A percentile compares a stretch with the other conserved stretches of the same genome.
phyloP scores from a whole-genome alignment of 2,888 invertebrate genomes.

The Hipparchia semele region DNA sequence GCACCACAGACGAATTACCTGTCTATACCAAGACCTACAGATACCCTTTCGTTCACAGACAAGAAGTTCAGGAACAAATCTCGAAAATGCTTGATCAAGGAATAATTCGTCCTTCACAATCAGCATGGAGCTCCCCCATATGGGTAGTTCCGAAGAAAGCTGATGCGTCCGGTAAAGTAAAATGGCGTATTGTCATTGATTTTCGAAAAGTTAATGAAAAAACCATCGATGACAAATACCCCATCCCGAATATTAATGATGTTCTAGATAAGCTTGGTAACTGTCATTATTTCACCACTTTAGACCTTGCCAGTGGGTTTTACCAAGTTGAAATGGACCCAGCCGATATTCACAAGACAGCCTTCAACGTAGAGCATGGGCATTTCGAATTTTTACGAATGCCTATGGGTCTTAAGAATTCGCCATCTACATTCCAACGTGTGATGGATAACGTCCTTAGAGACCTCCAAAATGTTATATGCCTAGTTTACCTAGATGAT shows the following conservation, averaged over 20 bases:
- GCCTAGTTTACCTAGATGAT: constrained; percentile 13
- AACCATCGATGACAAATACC: neutral
- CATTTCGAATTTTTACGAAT: constrained; percentile 22
- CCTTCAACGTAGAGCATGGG: constrained; percentile 15
- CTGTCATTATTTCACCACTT: no score
- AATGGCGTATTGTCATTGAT: neutral
- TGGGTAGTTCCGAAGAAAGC: no score
- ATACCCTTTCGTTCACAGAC: no score
- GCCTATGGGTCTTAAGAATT: constrained; percentile 23
- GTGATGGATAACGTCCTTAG: constrained; percentile 18
- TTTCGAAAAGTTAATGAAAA: neutral
- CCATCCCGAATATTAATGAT: neutral
- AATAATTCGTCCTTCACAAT: no score
- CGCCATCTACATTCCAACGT: constrained; percentile 15
- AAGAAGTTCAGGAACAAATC: no score
- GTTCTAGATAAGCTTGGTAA: neutral
- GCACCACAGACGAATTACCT: no score
- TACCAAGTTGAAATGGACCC: no score
- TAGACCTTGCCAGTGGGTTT: no score
- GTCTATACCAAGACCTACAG: no score
- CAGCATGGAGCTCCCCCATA: no score
- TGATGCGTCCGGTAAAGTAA: neutral
- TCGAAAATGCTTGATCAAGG: no score
- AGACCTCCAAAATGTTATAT: constrained; percentile 2
- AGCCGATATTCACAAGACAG: neutral